These are phyloP conservation scores for Cottoperca gobio DNA, from an alignment of 2,797 vertebrate species.

Conservation along the genomic window DNA sequence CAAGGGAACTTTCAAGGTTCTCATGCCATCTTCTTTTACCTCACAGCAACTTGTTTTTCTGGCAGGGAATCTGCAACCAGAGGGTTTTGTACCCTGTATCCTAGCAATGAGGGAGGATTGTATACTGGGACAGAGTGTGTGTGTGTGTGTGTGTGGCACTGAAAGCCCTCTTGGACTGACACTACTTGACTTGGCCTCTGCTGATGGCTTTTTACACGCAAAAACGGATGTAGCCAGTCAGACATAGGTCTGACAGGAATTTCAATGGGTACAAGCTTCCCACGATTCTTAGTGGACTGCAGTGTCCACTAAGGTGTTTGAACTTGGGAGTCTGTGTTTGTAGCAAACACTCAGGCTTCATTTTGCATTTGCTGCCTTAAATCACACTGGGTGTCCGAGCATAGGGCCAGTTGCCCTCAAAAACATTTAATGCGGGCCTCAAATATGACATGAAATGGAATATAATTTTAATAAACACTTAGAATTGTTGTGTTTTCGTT, in stretches of 20 bases:
- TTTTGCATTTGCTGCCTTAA: neutral
- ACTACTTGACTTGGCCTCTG: conserved; percentile 53
- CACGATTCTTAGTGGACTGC: conserved; percentile 15
- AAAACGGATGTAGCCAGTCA: conserved; percentile 47
- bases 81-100: conserved; percentile 66
- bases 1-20: conserved; percentile 30
- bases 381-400: neutral
- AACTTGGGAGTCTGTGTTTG: neutral
- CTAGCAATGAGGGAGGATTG: conserved; percentile 61
- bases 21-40: conserved; percentile 47
- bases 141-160: conserved; percentile 40
- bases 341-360: neutral
- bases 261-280: conserved; percentile 53
- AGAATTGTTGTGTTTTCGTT: too few species aligned
- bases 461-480: too few species aligned
- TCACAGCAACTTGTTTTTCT: conserved; percentile 44
- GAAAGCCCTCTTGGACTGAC: conserved; percentile 54
- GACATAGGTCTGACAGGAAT: conserved; percentile 55
- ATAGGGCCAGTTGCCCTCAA: too few species aligned
- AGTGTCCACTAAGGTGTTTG: conserved; percentile 13
- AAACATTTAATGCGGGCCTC: too few species aligned
- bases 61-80: conserved; percentile 27
- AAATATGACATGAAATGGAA: too few species aligned
- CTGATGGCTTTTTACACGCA: conserved; percentile 42
- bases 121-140: conserved; percentile 27